These are phyloP conservation scores for Ataeniobius toweri DNA, from an alignment of 2,797 vertebrate genomes.

Conservation along the genomic window DNA sequence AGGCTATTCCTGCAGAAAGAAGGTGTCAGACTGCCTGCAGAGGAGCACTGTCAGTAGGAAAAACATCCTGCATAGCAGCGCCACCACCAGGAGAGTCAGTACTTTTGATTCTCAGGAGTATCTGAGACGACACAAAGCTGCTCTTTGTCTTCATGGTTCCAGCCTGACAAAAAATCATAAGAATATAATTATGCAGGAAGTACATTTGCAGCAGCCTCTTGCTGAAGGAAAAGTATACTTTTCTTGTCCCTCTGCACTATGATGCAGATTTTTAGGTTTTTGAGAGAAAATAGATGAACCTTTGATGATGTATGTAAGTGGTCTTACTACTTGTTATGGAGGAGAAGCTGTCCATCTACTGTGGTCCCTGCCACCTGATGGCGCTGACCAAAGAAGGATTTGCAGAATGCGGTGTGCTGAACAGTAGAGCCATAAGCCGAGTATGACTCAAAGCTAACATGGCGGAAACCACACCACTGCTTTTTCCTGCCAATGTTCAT, in stretches of 20 bases:
- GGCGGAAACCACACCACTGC: no score
- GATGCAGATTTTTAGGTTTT: not conserved
- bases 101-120: not conserved
- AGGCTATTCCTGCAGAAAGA: slow-evolving; percentile 25
- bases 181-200: not conserved
- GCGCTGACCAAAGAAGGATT: not conserved
- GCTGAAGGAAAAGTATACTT: not conserved
- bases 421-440: not conserved
- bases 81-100: not conserved
- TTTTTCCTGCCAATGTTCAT: no score
- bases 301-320: not conserved
- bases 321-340: not conserved
- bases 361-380: not conserved
- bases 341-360: not conserved
- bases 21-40: slow-evolving; percentile 12
- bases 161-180: not conserved
- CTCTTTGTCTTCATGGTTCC: not conserved
- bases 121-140: not conserved
- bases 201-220: not conserved
- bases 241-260: not conserved
- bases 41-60: not conserved
- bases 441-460: no score
- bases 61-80: not conserved
- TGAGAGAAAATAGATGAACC: not conserved
- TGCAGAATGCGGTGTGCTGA: not conserved